These are phyloP conservation scores for Diarsia rubi DNA, from an alignment of 2,888 invertebrate genomes.

Conservation along the genomic window DNA sequence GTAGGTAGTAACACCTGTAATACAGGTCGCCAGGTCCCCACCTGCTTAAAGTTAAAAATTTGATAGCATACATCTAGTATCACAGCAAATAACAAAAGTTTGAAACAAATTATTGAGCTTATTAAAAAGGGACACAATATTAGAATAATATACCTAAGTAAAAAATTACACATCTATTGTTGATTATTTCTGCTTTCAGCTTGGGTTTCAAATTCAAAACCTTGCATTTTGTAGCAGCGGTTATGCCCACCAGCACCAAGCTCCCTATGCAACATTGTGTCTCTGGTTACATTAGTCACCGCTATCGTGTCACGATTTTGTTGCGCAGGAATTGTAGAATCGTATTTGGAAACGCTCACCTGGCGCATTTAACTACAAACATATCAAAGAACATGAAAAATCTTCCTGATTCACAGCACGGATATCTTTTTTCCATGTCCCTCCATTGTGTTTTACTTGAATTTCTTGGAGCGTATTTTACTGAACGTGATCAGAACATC, in stretches of 20 bases:
- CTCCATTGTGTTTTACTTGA: background rate
- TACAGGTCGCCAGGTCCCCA: too few relatives aligned
- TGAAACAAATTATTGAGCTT: too few relatives aligned
- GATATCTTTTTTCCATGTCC: background rate
- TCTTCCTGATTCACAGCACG: background rate
- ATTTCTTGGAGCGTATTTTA: background rate
- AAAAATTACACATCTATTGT: background rate
- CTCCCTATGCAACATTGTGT: slow-evolving; percentile 1
- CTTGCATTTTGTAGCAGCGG: background rate
- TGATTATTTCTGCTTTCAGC: background rate
- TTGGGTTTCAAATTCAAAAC: background rate
- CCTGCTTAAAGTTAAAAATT: too few relatives aligned
- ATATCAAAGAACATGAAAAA: slow-evolving; percentile 7
- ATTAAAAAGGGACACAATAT: too few relatives aligned
- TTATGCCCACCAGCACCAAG: background rate
- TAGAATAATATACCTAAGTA: too few relatives aligned
- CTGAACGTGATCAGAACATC: background rate
- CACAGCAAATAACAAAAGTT: too few relatives aligned
- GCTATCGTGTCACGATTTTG: slow-evolving; percentile 27
- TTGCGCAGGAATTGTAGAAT: slow-evolving; percentile 23
- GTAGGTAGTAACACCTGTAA: too few relatives aligned
- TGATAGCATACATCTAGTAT: too few relatives aligned
- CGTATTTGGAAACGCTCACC: background rate
- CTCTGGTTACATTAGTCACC: slow-evolving; percentile 19
- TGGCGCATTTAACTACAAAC: slow-evolving; percentile 20